Evolutionary conservation across 2,888 invertebrate genomes (phyloP), one percentile per base, ranked within the genome.

Genomic region (Megastigmus dorsalis): DNA sequence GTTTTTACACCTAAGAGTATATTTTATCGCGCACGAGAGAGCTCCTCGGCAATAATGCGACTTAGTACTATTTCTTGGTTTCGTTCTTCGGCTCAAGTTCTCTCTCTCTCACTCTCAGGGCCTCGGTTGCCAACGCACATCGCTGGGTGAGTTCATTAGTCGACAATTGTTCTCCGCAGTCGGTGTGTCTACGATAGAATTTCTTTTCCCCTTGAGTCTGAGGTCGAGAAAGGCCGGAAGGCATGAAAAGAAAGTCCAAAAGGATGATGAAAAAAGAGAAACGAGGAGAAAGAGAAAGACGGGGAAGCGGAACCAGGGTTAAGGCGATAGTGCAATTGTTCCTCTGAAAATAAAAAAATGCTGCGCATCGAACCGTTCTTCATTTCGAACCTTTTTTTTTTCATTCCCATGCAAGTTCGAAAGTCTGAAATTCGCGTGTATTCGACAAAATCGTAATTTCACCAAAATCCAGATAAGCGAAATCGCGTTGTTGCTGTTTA

Each of bases 111-210:
- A n/a, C 38, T n/a, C 10, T 52, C 26, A n/a, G 43, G 41, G 60
- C 30, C 41, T 43, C 55, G 41, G 48, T 43, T 60, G 26, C 73
- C 28, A 60, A 62, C 59, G 63, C 63, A 70, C 71, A 65, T 59
- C 63, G 63, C 38, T 36, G 66, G 71, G 59, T 75, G 78, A 81
- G 84, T 84, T 85, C 85, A 84, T 85, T 85, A 84, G 84, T 68
- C 76, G 79, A 73, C 82, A 80, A 84, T 85, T 85, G 85, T 84
- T 84, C 82, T 80, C 74, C 69, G 70, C 75, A 79, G 78, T 75
- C 74, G 76, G 74, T 81, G 75, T 81, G 75, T 80, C 75, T 75
- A 68, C 69, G 76, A 73, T 77, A 54, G 41, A 72, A 72, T 33
- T 67, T 60, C 33, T 67, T 57, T 66, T 38, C 41, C 18, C 48